These are phyloP conservation scores for Aplysina aerophoba DNA, from an alignment of 37 sponge, comb jelly and placozoan species.

Conservation along the genomic window DNA sequence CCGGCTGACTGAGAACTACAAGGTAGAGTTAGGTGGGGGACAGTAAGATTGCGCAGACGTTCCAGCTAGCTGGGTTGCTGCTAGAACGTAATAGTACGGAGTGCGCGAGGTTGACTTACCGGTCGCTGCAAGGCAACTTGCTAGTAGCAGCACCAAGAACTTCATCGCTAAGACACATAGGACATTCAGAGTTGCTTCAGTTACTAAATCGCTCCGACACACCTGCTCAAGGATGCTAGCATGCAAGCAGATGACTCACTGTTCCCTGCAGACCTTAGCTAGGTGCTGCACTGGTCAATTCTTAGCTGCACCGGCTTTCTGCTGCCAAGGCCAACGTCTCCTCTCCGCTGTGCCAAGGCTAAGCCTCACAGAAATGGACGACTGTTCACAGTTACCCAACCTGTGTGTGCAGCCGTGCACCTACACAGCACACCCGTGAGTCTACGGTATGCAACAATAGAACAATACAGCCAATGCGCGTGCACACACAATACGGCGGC, in stretches of 20 bases:
- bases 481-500: constrained; percentile 10
- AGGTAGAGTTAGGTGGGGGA: neutral
- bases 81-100: constrained; percentile 1
- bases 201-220: too few species aligned
- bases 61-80: neutral
- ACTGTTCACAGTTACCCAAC: neutral
- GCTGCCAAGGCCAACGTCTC: constrained; percentile 6
- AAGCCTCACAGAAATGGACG: constrained; percentile 32
- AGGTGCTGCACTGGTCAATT: constrained; percentile 20
- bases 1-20: neutral
- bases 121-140: constrained; percentile 2
- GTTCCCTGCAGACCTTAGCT: constrained; percentile 21
- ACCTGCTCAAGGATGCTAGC: too few species aligned
- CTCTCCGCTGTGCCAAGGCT: constrained; percentile 17
- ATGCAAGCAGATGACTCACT: neutral
- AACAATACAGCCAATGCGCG: constrained; percentile 19
- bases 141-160: neutral
- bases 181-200: neutral
- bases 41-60: neutral
- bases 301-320: neutral
- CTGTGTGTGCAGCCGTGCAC: too few species aligned
- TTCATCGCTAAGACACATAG: neutral
- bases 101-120: constrained; percentile 29
- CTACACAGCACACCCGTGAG: too few species aligned
- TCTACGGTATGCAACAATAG: constrained; percentile 12